Conservation (phyloP, 2,797 vertebrate genomes). For the Eulemur albifrons region DNA sequence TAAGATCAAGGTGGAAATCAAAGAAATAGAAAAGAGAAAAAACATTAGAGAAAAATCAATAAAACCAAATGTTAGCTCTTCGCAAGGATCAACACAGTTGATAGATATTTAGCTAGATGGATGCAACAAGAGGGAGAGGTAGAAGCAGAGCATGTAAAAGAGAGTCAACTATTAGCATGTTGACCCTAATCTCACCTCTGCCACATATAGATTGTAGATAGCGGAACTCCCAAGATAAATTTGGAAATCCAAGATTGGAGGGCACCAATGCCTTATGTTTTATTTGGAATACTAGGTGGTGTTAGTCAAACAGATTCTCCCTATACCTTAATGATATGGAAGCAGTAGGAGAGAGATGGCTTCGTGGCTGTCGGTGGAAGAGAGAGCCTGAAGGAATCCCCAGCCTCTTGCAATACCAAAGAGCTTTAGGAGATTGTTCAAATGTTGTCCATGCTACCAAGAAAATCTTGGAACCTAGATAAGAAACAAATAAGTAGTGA, state of each 20-base stretch:
- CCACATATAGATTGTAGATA: background rate
- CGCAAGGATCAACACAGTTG: background rate
- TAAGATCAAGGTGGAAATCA: background rate
- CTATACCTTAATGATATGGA: background rate
- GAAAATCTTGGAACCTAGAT: background rate
- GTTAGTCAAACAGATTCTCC: background rate
- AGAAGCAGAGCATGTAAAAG: background rate
- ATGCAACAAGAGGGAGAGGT: background rate
- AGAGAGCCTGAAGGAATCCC: background rate
- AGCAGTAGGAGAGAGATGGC: background rate
- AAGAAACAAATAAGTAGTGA: background rate
- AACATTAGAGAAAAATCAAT: constrained; percentile 52
- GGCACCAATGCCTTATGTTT: background rate
- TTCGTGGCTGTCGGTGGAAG: background rate
- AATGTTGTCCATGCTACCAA: background rate
- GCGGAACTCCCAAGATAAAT: background rate
- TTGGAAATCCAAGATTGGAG: background rate
- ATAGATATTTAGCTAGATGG: background rate
- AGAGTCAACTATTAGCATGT: background rate
- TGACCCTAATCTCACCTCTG: background rate
- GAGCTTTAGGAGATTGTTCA: background rate
- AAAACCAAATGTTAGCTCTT: background rate
- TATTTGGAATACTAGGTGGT: background rate
- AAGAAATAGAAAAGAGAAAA: constrained; percentile 18
- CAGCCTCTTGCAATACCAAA: background rate